Evolutionary conservation across 2,797 vertebrate species (phyloP).

Genomic region (Triplophysa yarkandensis): DNA sequence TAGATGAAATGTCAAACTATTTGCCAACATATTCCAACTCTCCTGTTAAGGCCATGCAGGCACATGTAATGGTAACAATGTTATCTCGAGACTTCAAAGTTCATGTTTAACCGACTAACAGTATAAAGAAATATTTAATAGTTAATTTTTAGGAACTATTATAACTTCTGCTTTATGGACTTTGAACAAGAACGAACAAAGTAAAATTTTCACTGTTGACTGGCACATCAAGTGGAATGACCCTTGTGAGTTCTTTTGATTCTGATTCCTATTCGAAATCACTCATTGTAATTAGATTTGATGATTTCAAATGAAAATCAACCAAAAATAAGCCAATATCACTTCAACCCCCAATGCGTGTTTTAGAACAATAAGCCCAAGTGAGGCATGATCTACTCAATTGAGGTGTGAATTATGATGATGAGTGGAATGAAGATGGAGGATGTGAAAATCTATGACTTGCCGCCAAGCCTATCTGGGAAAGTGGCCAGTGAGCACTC

Average conservation of each 20-base stretch:
- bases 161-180: slow-evolving; percentile 3
- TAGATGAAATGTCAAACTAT: not conserved
- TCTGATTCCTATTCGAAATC: slow-evolving; percentile 1
- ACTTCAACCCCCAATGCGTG: not conserved
- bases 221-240: slow-evolving; percentile 6
- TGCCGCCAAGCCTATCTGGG: slow-evolving; percentile 41
- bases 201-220: slow-evolving; percentile 9
- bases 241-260: slow-evolving; percentile 1
- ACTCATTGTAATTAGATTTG: not conserved
- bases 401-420: slow-evolving; percentile 20
- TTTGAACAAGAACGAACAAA: slow-evolving; percentile 14
- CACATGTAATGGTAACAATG: not conserved
- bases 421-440: slow-evolving; percentile 27
- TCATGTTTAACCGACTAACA: not conserved
- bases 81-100: not conserved
- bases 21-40: too few relatives aligned
- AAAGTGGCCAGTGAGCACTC: slow-evolving; percentile 50
- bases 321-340: not conserved
- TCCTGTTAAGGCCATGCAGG: not conserved
- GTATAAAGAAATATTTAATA: not conserved
- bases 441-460: slow-evolving; percentile 21
- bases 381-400: slow-evolving; percentile 13
- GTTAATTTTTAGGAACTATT: slow-evolving; percentile 39
- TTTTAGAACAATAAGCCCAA: not conserved
- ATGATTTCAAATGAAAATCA: not conserved